Evolutionary conservation across 1,140 invertebrate species (phyloP).

Genomic region (Solenopsis invicta): DNA sequence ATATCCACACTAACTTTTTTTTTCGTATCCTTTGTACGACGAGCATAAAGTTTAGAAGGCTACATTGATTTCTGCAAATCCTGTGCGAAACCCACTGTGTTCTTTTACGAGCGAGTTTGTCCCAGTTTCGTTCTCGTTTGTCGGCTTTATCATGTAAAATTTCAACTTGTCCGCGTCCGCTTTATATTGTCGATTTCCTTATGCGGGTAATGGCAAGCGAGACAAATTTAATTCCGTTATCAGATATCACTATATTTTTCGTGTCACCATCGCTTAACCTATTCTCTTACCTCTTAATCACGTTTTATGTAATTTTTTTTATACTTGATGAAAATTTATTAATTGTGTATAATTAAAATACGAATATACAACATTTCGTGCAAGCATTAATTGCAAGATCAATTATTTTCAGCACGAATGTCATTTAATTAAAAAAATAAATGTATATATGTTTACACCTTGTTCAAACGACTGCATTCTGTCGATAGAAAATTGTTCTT

Average conservation of each 20-base stretch:
- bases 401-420: background rate
- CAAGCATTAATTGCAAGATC: background rate
- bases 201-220: slow-evolving; percentile 28
- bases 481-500: background rate
- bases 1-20: slow-evolving; percentile 11
- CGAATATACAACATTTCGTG: background rate
- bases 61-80: slow-evolving; percentile 61
- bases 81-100: slow-evolving; percentile 35
- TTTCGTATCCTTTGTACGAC: slow-evolving; percentile 25
- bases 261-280: background rate
- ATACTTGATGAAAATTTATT: background rate
- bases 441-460: background rate
- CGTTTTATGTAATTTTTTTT: background rate
- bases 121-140: slow-evolving; percentile 62
- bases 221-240: slow-evolving; percentile 44
- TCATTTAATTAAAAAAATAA: background rate
- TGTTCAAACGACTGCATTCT: background rate
- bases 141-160: slow-evolving; percentile 63
- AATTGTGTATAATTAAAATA: background rate
- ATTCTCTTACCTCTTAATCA: background rate
- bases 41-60: slow-evolving; percentile 56
- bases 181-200: slow-evolving; percentile 60
- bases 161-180: slow-evolving; percentile 36
- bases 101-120: slow-evolving; percentile 51
- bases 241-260: slow-evolving; percentile 8